Evolutionary conservation across 2,113 vertebrate species (phyloP), one percentile per base, ranked within the genome.

Genomic region (Tenebrosternarchus preto): DNA sequence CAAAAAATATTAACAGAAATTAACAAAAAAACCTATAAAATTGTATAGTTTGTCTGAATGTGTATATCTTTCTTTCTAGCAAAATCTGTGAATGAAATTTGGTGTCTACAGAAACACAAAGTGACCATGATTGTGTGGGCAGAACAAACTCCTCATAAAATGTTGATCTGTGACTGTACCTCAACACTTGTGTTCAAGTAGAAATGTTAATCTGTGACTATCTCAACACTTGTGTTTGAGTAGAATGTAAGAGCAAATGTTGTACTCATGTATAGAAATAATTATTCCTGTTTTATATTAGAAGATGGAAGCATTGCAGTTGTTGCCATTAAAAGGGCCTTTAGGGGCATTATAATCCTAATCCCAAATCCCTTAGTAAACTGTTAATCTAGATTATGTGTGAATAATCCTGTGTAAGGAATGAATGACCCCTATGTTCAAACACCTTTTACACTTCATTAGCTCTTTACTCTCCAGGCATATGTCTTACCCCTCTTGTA

Each of bases 321-420:
- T 73, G 67, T 73, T 46, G 84, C 88, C 86, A 88, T 90, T 88
- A 90, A 88, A 91, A 86, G 77, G 85, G 86, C 88, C 87, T 91
- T 92, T 92, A 89, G 85, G 74, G 46, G 88, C 81, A 90, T 91
- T 91, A 91, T 80, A 87, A 73, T 87, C 61, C 80, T 92, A 86
- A 92, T 89, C 89, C 86, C 46, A 80, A 43, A 75, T 87, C 72
- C 67, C 84, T 85, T 72, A 86, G 80, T 72, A 88, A 85, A 25
- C 69, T 82, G 43, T 3, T 92, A 87, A 91, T 92, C 88, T 90
- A 88, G 89, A 91, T 93, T 92, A 92, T 81, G 74, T 80, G 29
- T 80, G 83, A 70, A 86, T 90, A 63, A 87, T 87, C 84, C 86
- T 77, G 85, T 82, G 59, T 85, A 78, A 60, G 77, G 59, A 59